Conservation (phyloP, 2,113 vertebrate species). For the Pipra filicauda region DNA sequence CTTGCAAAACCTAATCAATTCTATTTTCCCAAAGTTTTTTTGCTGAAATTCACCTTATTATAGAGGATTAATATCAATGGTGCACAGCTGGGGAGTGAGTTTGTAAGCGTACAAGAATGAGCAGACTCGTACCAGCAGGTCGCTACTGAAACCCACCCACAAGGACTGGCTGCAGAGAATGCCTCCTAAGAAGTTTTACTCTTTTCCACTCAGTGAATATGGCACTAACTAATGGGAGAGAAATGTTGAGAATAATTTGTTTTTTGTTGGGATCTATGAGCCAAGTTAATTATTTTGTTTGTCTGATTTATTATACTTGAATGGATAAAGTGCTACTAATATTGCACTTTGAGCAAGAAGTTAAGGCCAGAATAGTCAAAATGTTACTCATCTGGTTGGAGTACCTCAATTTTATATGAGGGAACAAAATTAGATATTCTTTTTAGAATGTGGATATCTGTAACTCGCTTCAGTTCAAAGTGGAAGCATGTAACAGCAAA, state of each 20-base stretch:
- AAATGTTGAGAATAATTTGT: not conserved
- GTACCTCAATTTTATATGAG: not conserved
- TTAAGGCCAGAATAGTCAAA: not conserved
- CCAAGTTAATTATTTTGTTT: constrained; percentile 22
- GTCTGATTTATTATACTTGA: not conserved
- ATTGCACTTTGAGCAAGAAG: not conserved
- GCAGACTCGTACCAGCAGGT: not conserved
- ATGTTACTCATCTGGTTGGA: not conserved
- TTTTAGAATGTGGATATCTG: not conserved
- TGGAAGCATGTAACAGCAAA: not conserved
- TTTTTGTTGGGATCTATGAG: not conserved
- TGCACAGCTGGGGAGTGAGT: not conserved
- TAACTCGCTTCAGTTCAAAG: not conserved
- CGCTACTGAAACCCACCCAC: not conserved
- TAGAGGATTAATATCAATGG: not conserved
- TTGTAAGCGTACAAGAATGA: not conserved
- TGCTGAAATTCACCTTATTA: not conserved
- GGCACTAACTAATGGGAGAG: not conserved
- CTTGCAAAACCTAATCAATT: not conserved
- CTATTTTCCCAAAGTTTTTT: not conserved
- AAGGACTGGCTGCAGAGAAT: not conserved
- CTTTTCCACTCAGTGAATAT: not conserved
- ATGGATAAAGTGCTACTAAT: not conserved
- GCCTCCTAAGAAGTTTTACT: constrained; percentile 10
- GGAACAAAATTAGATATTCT: not conserved